Conservation (phyloP, 2,113 vertebrate species). For the Pampusana beccarii region DNA sequence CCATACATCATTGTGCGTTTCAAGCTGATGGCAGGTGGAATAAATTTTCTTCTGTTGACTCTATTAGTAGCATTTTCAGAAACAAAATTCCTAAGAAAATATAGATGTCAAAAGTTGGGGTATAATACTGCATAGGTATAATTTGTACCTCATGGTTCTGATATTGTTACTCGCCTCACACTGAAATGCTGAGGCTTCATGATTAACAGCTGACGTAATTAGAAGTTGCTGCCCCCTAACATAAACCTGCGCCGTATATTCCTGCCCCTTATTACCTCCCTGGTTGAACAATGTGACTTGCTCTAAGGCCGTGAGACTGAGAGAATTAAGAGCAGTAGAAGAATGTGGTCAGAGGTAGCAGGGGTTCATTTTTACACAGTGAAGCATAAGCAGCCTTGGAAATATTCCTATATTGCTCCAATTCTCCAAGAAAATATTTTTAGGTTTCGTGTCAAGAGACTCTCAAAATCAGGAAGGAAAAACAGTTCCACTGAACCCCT, state of each 20-base stretch:
- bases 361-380: neutral
- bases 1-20: neutral
- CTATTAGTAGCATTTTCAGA: neutral
- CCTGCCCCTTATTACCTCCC: neutral
- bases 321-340: neutral
- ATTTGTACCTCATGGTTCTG: neutral
- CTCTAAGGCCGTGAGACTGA: neutral
- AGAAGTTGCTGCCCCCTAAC: neutral
- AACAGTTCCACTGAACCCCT: neutral
- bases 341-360: neutral
- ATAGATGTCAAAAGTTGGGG: fast-evolving
- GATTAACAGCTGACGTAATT: neutral
- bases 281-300: neutral
- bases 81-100: conserved; percentile 45
- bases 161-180: neutral
- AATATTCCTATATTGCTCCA: neutral
- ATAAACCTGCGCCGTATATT: neutral
- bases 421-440: neutral
- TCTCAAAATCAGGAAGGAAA: neutral
- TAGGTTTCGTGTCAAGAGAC: neutral
- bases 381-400: neutral
- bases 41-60: conserved; percentile 65
- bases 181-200: neutral
- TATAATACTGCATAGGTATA: neutral
- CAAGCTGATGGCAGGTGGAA: conserved; percentile 66